phyloP scores from a whole-genome alignment of 2,797 vertebrate species.

The Malurus splendens region DNA sequence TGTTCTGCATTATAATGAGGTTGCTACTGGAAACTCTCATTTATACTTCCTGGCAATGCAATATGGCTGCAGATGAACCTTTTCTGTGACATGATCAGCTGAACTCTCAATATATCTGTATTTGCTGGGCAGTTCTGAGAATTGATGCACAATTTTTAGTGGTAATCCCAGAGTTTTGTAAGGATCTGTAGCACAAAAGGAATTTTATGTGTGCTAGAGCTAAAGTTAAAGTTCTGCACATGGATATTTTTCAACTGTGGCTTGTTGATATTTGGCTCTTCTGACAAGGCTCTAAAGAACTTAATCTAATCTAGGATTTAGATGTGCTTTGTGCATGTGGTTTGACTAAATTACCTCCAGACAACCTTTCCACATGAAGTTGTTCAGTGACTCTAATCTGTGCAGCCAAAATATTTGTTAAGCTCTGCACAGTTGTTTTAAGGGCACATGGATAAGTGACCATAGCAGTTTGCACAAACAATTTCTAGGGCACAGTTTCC shows the following conservation, averaged over 20 bases:
- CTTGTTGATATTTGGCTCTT: background rate
- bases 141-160: background rate
- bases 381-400: background rate
- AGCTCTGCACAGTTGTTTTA: background rate
- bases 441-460: fast-evolving
- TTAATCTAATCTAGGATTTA: background rate
- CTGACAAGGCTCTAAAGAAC: background rate
- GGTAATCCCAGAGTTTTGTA: background rate
- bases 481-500: background rate
- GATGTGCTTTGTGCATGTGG: background rate
- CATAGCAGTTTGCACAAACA: background rate
- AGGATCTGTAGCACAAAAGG: background rate
- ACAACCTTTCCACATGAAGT: background rate
- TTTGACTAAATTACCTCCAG: background rate
- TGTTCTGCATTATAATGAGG: background rate
- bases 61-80: background rate
- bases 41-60: background rate
- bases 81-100: background rate
- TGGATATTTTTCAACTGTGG: background rate
- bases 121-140: background rate
- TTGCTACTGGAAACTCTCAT: background rate
- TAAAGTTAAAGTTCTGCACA: background rate
- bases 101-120: fast-evolving
- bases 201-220: background rate
- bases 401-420: background rate